These are phyloP conservation scores for Drosophila athabasca DNA, from an alignment of 1,140 invertebrate species.

Conservation along the genomic window DNA sequence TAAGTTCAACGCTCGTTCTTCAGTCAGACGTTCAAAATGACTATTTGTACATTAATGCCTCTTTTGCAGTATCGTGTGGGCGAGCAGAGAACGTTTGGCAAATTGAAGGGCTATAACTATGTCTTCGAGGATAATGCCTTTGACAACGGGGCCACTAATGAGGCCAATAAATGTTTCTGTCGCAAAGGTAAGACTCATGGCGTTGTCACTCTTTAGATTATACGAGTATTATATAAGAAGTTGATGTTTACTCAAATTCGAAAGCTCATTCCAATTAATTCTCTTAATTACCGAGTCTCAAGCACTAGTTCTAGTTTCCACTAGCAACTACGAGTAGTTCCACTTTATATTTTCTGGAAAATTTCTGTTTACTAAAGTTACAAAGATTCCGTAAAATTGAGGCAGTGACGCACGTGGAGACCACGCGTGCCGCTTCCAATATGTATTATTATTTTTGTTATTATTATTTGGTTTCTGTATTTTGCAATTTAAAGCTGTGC, in stretches of 20 bases:
- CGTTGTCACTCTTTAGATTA: too few relatives aligned
- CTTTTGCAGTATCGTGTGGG: slow-evolving; percentile 85
- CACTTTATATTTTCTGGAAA: slow-evolving; percentile 10
- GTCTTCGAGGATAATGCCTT: slow-evolving; percentile 89
- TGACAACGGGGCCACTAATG: slow-evolving; percentile 89
- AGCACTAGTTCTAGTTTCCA: too few relatives aligned
- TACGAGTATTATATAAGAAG: too few relatives aligned
- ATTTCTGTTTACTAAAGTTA: slow-evolving; percentile 5
- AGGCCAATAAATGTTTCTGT: slow-evolving; percentile 92
- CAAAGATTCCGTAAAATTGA: slow-evolving; percentile 13
- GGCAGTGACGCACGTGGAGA: slow-evolving; percentile 7
- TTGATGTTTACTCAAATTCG: too few relatives aligned
- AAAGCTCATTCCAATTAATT: too few relatives aligned
- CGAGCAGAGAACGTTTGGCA: slow-evolving; percentile 85
- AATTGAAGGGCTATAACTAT: slow-evolving; percentile 87
- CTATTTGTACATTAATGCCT: neutral
- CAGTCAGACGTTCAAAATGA: neutral
- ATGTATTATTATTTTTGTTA: too few relatives aligned
- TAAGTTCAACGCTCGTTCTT: slow-evolving; percentile 82
- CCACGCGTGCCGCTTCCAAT: too few relatives aligned
- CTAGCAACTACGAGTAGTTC: too few relatives aligned
- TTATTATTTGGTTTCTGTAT: too few relatives aligned
- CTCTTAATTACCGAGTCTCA: neutral
- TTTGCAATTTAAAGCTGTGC: too few relatives aligned
- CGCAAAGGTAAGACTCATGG: slow-evolving; percentile 84